Percentiles rank a stretch among this genome's conserved stretches.
These are phyloP conservation scores for Brachionus calyciflorus DNA, from an alignment of 1,140 invertebrate species.

Conservation along the genomic window DNA sequence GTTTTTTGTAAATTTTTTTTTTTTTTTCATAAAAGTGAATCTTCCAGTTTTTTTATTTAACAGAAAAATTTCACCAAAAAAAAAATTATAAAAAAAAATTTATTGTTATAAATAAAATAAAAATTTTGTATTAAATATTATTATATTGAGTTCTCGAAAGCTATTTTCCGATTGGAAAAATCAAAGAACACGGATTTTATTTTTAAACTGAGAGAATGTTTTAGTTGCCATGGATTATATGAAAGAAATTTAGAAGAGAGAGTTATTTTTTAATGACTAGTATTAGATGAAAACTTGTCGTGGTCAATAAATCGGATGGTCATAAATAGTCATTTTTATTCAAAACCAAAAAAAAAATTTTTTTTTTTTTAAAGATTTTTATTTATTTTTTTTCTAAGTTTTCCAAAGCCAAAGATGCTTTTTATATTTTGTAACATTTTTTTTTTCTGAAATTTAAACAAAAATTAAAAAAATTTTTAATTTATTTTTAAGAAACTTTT, in stretches of 20 bases:
- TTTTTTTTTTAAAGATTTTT: too few relatives aligned
- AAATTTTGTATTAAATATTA: background rate
- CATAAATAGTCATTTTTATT: background rate
- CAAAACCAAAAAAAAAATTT: conserved; percentile 1
- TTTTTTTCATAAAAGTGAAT: conserved; percentile 7
- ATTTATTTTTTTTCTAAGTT: background rate
- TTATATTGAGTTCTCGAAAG: background rate
- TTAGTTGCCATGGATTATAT: too few relatives aligned
- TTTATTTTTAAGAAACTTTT: conserved; percentile 11
- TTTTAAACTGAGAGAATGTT: too few relatives aligned
- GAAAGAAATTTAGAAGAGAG: too few relatives aligned
- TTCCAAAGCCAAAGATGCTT: conserved; percentile 20
- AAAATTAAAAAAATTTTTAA: background rate
- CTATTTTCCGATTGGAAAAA: too few relatives aligned
- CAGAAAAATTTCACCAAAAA: background rate
- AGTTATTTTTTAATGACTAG: too few relatives aligned
- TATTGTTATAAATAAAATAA: background rate
- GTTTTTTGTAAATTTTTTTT: conserved; percentile 30
- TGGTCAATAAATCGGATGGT: background rate
- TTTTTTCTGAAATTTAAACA: background rate
- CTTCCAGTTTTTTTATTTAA: background rate
- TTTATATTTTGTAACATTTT: conserved; percentile 3
- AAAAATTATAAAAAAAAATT: background rate
- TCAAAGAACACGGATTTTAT: too few relatives aligned
- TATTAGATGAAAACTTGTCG: too few relatives aligned